A percentile compares a stretch with the other conserved stretches of the same genome.
These are phyloP conservation scores for Penaeus vannamei DNA, from an alignment of 1,140 invertebrate genomes.

Conservation along the genomic window DNA sequence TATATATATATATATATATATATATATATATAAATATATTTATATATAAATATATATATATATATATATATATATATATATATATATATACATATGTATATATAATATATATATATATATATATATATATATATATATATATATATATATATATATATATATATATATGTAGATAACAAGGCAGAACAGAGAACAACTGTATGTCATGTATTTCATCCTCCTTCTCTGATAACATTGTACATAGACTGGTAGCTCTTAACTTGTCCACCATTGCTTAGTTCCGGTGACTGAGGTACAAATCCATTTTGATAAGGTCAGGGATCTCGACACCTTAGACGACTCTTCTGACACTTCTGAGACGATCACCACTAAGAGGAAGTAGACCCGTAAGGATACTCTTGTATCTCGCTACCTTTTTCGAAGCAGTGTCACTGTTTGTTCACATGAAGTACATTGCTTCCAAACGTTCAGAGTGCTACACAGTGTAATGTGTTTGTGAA, in stretches of 20 bases:
- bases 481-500: constrained; percentile 41
- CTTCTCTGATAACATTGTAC: background rate
- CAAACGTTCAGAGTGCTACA: constrained; percentile 30
- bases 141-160: background rate
- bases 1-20: too few relatives aligned
- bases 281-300: constrained; percentile 40
- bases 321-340: constrained; percentile 6
- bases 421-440: background rate
- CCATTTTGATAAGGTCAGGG: background rate
- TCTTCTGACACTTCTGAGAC: too few relatives aligned
- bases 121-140: constrained; percentile 1
- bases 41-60: too few relatives aligned
- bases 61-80: too few relatives aligned
- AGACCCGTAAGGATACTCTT: too few relatives aligned
- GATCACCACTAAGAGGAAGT: too few relatives aligned
- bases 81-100: too few relatives aligned
- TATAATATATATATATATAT: constrained; percentile 28
- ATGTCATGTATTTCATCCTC: too few relatives aligned
- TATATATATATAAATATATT: too few relatives aligned
- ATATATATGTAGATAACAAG: too few relatives aligned
- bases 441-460: constrained; percentile 3
- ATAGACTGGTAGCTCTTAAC: background rate
- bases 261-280: constrained; percentile 14
- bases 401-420: background rate
- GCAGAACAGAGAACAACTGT: too few relatives aligned